These are phyloP conservation scores for Orycteropus afer DNA, from an alignment of 2,113 vertebrate species.

Conservation along the genomic window DNA sequence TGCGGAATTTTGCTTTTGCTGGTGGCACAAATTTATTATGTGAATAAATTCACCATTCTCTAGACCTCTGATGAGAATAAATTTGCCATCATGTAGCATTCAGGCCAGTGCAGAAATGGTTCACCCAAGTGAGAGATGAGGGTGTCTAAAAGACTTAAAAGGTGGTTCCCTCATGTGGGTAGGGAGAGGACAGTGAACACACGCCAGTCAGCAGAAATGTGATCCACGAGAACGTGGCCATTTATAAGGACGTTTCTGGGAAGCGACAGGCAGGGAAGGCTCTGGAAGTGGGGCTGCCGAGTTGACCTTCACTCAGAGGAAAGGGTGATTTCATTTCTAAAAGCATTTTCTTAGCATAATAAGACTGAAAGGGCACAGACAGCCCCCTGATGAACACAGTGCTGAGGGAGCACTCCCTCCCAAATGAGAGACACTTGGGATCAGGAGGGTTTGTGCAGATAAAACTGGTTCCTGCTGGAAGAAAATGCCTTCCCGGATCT, in stretches of 20 bases:
- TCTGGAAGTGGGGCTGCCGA: neutral
- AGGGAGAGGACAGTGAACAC: neutral
- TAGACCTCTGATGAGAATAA: slow-evolving; percentile 30
- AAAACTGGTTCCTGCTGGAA: accelerated
- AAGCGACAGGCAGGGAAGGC: neutral
- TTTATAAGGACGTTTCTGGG: neutral
- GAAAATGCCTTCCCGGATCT: neutral
- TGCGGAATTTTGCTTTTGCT: slow-evolving; percentile 60
- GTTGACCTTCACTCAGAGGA: slow-evolving; percentile 10
- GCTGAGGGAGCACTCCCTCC: neutral
- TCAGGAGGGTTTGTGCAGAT: neutral
- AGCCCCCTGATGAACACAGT: neutral
- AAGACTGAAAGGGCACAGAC: neutral
- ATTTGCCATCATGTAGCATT: neutral
- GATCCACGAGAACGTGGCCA: accelerated
- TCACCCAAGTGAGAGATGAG: neutral
- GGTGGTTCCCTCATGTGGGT: accelerated
- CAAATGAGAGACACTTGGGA: neutral
- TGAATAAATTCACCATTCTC: slow-evolving; percentile 44
- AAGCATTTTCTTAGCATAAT: slow-evolving; percentile 38
- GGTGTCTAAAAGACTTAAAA: slow-evolving; percentile 2
- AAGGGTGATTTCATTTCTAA: slow-evolving; percentile 28
- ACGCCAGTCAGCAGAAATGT: accelerated
- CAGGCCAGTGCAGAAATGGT: neutral
- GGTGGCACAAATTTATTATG: slow-evolving; percentile 51